Conservation (phyloP, 2,888 invertebrate genomes). For the Chromoteleia sp. region DNA sequence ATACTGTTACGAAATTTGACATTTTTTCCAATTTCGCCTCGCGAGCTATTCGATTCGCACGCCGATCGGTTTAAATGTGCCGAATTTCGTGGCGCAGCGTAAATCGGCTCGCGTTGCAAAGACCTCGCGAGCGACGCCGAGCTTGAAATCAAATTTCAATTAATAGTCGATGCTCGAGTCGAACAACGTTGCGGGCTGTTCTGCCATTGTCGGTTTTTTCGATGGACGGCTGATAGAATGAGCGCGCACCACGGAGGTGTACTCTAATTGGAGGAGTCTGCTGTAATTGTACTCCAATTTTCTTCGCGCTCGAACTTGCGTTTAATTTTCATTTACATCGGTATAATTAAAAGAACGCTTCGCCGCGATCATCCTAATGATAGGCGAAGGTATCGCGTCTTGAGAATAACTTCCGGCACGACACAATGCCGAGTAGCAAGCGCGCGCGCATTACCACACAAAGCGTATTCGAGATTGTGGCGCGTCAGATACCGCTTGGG, state of each 20-base stretch:
- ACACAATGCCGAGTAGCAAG: constrained; percentile 19
- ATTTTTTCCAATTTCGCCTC: neutral
- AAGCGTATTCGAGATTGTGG: constrained; percentile 35
- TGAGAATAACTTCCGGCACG: constrained; percentile 33
- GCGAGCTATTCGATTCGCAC: neutral
- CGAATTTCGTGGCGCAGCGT: too few relatives aligned
- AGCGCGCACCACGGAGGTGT: too few relatives aligned
- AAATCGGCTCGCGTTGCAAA: too few relatives aligned
- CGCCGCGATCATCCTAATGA: constrained; percentile 21
- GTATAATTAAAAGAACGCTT: constrained; percentile 31
- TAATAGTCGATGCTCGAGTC: neutral
- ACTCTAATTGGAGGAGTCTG: too few relatives aligned
- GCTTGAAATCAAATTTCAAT: neutral
- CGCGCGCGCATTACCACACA: constrained; percentile 2
- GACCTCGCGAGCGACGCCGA: too few relatives aligned
- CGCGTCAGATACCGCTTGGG: constrained; percentile 23
- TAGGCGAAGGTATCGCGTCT: constrained; percentile 17
- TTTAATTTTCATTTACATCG: constrained; percentile 24
- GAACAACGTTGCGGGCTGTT: too few relatives aligned
- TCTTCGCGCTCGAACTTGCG: neutral
- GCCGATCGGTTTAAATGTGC: neutral
- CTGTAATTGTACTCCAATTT: constrained; percentile 23
- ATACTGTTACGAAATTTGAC: neutral
- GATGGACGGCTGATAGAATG: constrained; percentile 6
- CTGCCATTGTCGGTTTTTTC: too few relatives aligned